These are phyloP conservation scores for Crocidura indochinensis DNA, from an alignment of 2,797 vertebrate species.

Conservation along the genomic window DNA sequence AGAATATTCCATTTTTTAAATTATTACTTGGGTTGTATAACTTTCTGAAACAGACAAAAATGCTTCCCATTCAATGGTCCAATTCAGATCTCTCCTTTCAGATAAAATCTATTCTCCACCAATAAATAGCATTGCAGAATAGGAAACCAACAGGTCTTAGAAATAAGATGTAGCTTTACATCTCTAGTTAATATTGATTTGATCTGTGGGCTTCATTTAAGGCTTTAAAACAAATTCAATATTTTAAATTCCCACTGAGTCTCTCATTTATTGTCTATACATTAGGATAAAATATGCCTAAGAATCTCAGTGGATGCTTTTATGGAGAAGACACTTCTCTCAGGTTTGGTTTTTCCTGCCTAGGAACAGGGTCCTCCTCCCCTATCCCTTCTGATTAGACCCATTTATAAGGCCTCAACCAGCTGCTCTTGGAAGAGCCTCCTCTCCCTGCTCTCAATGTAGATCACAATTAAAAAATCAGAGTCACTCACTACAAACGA, in stretches of 20 bases:
- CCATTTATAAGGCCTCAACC: neutral
- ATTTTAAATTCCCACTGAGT: neutral
- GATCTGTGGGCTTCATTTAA: neutral
- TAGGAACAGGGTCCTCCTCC: neutral
- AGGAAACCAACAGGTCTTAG: neutral
- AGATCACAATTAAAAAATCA: no score
- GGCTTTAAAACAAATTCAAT: no score
- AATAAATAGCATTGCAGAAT: neutral
- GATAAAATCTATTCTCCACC: no score
- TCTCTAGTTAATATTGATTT: neutral
- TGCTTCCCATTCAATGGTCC: no score
- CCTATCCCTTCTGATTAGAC: rapidly evolving
- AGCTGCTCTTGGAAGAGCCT: no score
- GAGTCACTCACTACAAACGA: no score
- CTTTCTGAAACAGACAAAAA: no score
- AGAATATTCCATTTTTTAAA: no score
- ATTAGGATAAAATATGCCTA: neutral
- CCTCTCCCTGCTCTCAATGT: no score
- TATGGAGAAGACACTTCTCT: neutral
- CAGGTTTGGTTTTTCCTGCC: neutral
- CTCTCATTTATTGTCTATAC: neutral
- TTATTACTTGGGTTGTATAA: no score
- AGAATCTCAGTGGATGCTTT: rapidly evolving
- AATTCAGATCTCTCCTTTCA: no score
- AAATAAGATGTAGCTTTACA: neutral